phyloP scores from a whole-genome alignment of 2,888 invertebrate species.

The Leucophenga maculata region DNA sequence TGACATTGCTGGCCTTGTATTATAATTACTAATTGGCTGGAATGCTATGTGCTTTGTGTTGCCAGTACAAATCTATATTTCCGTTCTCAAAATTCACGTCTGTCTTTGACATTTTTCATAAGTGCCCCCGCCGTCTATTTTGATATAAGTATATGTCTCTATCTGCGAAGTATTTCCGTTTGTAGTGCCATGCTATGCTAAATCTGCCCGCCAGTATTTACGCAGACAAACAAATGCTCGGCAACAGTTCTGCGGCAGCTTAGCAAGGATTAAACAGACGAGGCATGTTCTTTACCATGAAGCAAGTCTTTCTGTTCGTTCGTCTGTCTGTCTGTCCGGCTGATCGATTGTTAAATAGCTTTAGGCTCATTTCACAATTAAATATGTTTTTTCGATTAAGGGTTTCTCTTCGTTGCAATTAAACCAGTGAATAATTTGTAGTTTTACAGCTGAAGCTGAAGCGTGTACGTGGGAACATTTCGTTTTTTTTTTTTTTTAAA shows the following conservation, averaged over 20 bases:
- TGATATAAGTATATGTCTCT: not conserved
- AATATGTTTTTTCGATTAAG: slow-evolving; percentile 24
- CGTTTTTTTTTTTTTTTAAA: too few species aligned
- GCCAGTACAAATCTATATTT: too few species aligned
- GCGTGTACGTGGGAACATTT: too few species aligned
- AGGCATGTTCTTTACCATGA: not conserved
- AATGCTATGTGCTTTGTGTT: not conserved
- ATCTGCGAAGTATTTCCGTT: not conserved
- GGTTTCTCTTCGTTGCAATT: too few species aligned
- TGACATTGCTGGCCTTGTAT: not conserved
- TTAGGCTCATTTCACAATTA: slow-evolving; percentile 57
- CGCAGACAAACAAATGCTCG: too few species aligned
- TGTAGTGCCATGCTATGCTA: not conserved
- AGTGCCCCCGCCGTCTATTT: not conserved
- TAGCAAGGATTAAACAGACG: not conserved
- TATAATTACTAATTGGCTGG: slow-evolving; percentile 34
- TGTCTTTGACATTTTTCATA: not conserved
- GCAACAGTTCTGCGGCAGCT: not conserved
- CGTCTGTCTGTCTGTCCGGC: not conserved
- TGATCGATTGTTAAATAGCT: slow-evolving; percentile 35
- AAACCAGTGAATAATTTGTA: too few species aligned
- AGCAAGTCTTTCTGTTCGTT: not conserved
- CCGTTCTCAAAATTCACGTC: not conserved
- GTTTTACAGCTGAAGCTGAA: slow-evolving; percentile 39
- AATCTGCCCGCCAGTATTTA: too few species aligned